These are phyloP conservation scores for Pachyramphus minor DNA, from an alignment of 2,113 vertebrate species.

Conservation along the genomic window DNA sequence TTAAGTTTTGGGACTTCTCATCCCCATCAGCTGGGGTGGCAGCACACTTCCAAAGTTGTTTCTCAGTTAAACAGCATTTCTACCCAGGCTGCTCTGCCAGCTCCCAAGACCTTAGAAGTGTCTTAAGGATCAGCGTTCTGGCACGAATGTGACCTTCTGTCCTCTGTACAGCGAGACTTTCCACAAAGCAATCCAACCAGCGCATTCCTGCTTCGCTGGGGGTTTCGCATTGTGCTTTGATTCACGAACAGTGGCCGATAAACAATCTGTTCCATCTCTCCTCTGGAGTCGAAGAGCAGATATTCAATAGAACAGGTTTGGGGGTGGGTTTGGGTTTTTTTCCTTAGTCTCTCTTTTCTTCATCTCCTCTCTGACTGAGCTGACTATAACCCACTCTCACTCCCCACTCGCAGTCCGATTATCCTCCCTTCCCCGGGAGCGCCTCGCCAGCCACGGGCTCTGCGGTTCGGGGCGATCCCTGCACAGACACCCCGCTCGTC, in stretches of 20 bases:
- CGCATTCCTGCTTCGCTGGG: not conserved
- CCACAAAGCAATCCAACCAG: not conserved
- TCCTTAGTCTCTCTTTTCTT: not conserved
- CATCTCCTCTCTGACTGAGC: not conserved
- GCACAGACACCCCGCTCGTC: fast-evolving
- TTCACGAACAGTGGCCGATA: not conserved
- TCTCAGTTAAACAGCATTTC: not conserved
- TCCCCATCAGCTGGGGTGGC: not conserved
- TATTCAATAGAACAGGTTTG: fast-evolving
- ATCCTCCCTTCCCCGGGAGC: not conserved
- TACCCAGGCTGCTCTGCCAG: not conserved
- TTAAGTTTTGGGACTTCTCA: not conserved
- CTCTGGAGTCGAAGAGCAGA: not conserved
- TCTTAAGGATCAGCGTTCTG: not conserved
- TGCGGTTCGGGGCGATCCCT: not conserved
- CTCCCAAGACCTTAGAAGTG: not conserved
- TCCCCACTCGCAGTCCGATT: fast-evolving
- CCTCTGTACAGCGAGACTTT: fast-evolving
- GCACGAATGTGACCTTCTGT: not conserved
- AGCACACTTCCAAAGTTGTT: not conserved
- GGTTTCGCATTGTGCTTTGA: not conserved
- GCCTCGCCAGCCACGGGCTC: fast-evolving
- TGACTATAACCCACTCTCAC: fast-evolving
- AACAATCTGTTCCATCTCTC: not conserved
- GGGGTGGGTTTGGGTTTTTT: not conserved